Evolutionary conservation across 2,888 invertebrate species (phyloP).

Genomic region (Mycalesis mineus): DNA sequence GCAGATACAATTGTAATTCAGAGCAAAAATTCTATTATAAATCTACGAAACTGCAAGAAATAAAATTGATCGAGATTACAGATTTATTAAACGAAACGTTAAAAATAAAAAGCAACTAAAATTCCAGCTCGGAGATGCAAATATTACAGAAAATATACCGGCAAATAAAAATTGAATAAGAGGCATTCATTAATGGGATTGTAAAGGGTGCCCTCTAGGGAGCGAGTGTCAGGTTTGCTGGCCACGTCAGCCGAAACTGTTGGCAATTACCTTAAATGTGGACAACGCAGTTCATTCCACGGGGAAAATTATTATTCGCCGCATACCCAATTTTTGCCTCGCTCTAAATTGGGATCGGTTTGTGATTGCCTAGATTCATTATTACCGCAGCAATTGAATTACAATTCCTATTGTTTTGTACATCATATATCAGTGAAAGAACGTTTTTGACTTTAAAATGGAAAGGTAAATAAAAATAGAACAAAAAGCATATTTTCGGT

Average conservation of each 20-base stretch:
- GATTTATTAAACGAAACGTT: not conserved
- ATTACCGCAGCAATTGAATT: conserved; percentile 28
- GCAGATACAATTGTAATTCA: not conserved
- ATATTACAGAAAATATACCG: conserved; percentile 30
- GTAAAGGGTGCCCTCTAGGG: conserved; percentile 68
- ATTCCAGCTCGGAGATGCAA: conserved; percentile 16
- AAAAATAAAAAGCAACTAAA: not conserved
- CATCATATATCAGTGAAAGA: not conserved
- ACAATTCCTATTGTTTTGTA: conserved; percentile 6
- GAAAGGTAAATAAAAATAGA: too few species aligned
- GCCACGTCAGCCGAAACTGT: conserved; percentile 73
- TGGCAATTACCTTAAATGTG: conserved; percentile 77
- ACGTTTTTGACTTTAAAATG: too few species aligned
- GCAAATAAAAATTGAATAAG: conserved; percentile 66
- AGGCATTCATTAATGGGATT: conserved; percentile 73
- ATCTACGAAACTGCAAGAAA: not conserved
- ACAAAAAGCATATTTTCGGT: too few species aligned
- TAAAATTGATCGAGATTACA: not conserved
- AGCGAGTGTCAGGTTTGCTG: conserved; percentile 67
- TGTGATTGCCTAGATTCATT: conserved; percentile 58
- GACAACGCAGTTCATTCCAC: conserved; percentile 68
- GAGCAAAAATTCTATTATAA: not conserved
- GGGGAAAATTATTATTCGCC: conserved; percentile 74
- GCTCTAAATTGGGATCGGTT: conserved; percentile 58
- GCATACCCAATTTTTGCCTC: conserved; percentile 69